These are phyloP conservation scores for Cataglyphis albicans DNA, from an alignment of 2,888 invertebrate species.

Conservation along the genomic window DNA sequence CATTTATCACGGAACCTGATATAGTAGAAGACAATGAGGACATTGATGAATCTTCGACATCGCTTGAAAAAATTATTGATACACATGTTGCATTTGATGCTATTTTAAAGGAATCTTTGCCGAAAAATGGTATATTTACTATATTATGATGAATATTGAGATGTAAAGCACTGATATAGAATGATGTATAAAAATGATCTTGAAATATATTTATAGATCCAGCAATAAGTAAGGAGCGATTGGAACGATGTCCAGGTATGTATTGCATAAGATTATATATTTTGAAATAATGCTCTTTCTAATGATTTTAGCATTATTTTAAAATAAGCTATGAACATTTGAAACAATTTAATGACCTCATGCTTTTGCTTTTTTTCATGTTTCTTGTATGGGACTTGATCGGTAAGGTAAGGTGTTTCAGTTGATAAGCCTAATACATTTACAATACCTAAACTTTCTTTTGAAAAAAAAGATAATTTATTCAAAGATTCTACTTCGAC, in stretches of 20 bases:
- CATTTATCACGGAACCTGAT: conserved; percentile 91
- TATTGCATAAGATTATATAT: conserved; percentile 52
- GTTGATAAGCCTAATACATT: conserved; percentile 60
- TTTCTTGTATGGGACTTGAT: conserved; percentile 79
- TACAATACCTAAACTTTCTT: conserved; percentile 71
- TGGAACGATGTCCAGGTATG: conserved; percentile 77
- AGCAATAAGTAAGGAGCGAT: conserved; percentile 63
- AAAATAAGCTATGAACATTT: neutral
- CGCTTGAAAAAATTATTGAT: conserved; percentile 90
- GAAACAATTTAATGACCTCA: conserved; percentile 66
- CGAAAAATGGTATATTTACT: conserved; percentile 55
- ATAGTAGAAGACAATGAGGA: conserved; percentile 89
- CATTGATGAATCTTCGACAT: conserved; percentile 74
- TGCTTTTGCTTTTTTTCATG: conserved; percentile 67
- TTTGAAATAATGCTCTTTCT: neutral
- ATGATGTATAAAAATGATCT: neutral
- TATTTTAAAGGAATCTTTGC: conserved; percentile 88
- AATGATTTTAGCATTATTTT: conserved; percentile 1
- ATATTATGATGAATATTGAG: conserved; percentile 1
- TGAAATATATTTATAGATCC: conserved; percentile 65
- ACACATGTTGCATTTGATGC: conserved; percentile 91
- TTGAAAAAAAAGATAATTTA: conserved; percentile 58
- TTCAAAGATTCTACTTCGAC: conserved; percentile 15
- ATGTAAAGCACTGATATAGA: neutral
- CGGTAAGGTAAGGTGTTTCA: conserved; percentile 85